These are phyloP conservation scores for Acanthoscelides obtectus DNA, from an alignment of 2,888 invertebrate genomes.

Conservation along the genomic window DNA sequence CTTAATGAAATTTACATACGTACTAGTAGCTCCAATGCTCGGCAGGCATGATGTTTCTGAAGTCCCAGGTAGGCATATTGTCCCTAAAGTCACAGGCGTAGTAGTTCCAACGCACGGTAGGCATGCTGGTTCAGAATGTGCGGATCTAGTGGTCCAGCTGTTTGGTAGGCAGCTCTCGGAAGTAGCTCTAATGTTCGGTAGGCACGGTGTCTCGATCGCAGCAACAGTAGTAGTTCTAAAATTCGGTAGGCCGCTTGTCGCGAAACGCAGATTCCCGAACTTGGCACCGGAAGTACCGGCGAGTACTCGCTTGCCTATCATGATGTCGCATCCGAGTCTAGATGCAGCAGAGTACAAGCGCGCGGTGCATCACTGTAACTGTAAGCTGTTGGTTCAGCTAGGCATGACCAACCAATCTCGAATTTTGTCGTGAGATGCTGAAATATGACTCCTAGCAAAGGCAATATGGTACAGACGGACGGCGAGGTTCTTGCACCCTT, in stretches of 20 bases:
- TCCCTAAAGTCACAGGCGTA: too few relatives aligned
- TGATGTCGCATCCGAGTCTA: not conserved
- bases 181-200: not conserved
- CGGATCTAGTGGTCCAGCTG: not conserved
- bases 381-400: not conserved
- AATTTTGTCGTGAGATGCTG: not conserved
- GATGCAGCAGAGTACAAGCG: not conserved
- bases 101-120: not conserved
- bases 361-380: not conserved
- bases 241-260: not conserved
- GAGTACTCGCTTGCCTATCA: not conserved
- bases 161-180: not conserved
- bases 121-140: too few relatives aligned
- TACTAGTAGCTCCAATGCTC: not conserved
- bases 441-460: not conserved
- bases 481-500: not conserved
- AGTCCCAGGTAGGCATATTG: too few relatives aligned
- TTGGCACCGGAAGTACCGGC: not conserved
- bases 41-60: not conserved
- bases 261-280: not conserved
- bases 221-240: not conserved
- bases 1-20: too few relatives aligned
- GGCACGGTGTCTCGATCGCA: too few relatives aligned
- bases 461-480: not conserved
- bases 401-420: not conserved